Base-by-base conservation (phyloP, 37 sponge, comb jelly and placozoan species). In the Halisarca cf. caerulea region DNA sequence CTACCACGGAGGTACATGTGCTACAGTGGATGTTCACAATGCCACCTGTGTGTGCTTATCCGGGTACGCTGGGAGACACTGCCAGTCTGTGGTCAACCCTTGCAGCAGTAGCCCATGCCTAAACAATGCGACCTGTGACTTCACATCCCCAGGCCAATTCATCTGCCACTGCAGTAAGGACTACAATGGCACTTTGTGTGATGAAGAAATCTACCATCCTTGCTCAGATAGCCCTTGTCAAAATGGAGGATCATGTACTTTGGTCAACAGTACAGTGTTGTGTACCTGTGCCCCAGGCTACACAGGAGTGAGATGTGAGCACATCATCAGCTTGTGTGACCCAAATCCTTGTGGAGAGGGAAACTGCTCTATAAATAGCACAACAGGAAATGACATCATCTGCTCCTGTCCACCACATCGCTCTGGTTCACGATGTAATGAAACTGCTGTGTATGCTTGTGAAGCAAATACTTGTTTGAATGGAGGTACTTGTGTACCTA, bases 381-480 rank as follows among this genome's bases (percentile, higher is more conserved):
- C 77, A 40, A 17, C 77, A 38, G 42, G 39, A n/a, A 69, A 34
- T 32, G 24, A 9, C 44, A 40, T 4, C 33, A 28, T 30, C 35
- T 96, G 96, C 64, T 8, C 28, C 21, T 96, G 96, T 84, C 57
- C 34, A 14, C 40, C 79, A 36, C 89, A 91, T 23, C 90, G 78
- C 78, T 81, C 83, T 79, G 94, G 92, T 0, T 51, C 33, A 0
- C 1, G 20, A 40, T 96, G 96, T 79, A 68, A 86, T 8, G 30
- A 35, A 0, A 64, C 30, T 4, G 15, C 17, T 27, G 17, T 34
- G 17, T 2, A 30, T 3, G 4, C 30, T 68, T 30, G 69, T n/a
- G 7, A 68, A 30, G 33, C 17, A 4, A 68, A n/a, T 32, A 3
- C 30, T n/a, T 68, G 69, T 68, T 34, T 7, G 33, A 68, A 68